Percentiles rank a stretch among this genome's conserved stretches.
Conservation (phyloP, 2,113 vertebrate species). For the Podarcis cretensis region DNA sequence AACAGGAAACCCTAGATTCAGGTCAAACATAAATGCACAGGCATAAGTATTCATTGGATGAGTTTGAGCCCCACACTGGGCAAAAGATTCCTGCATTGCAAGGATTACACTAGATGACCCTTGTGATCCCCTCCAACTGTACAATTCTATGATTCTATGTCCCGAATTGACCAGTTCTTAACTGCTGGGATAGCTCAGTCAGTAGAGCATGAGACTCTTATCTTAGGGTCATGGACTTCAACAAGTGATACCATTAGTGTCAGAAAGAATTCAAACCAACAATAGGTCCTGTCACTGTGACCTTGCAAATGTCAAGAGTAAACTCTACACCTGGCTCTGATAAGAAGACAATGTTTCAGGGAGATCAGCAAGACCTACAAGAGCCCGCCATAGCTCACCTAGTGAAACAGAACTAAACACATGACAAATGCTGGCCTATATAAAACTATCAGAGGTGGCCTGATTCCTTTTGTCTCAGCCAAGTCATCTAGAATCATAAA, state of each 20-base stretch:
- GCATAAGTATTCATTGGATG: neutral
- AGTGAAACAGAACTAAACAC: neutral
- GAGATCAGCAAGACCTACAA: neutral
- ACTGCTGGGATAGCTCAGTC: too few relatives aligned
- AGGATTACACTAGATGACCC: too few relatives aligned
- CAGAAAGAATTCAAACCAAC: neutral
- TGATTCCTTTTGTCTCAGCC: neutral
- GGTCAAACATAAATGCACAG: neutral
- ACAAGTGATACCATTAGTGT: neutral
- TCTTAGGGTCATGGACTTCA: neutral
- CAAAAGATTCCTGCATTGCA: too few relatives aligned
- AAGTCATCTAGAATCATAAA: too few relatives aligned
- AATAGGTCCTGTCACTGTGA: neutral
- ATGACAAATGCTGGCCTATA: neutral
- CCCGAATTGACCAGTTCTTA: too few relatives aligned
- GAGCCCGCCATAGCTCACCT: neutral
- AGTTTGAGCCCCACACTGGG: too few relatives aligned
- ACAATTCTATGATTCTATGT: too few relatives aligned
- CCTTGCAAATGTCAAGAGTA: neutral
- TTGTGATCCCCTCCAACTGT: too few relatives aligned
- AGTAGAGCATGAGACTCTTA: too few relatives aligned
- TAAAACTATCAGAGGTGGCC: neutral
- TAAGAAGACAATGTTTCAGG: neutral
- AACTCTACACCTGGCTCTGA: neutral
- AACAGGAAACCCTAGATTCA: neutral